Evolutionary conservation across 2,797 vertebrate genomes (phyloP).

Genomic region (Crenichthys baileyi): DNA sequence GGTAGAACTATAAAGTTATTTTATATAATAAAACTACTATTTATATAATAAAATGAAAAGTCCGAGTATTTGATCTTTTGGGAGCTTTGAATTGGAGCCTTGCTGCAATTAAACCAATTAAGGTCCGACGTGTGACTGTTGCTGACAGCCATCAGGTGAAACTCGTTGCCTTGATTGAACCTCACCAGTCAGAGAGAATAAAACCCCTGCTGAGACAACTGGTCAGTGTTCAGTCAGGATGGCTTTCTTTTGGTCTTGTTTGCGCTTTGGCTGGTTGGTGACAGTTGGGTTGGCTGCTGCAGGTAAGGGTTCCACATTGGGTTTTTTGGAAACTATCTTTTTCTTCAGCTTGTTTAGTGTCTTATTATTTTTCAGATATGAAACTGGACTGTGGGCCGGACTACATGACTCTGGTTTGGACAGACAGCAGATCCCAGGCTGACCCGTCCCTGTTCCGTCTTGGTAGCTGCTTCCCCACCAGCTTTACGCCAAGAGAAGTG

Average conservation of each 20-base stretch:
- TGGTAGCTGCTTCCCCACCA: constrained; percentile 72
- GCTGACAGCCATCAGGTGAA: constrained; percentile 60
- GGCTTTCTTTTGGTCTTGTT: constrained; percentile 43
- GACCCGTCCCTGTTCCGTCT: constrained; percentile 64
- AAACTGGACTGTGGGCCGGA: constrained; percentile 69
- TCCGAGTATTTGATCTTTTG: background rate
- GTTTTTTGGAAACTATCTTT: background rate
- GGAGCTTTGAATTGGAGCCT: background rate
- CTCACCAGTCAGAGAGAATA: constrained; percentile 13
- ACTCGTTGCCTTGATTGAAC: constrained; percentile 38
- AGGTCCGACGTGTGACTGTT: constrained; percentile 23
- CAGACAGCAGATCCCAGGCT: constrained; percentile 34
- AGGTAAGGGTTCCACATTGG: constrained; percentile 48
- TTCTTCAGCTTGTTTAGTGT: rapidly evolving
- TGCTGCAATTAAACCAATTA: constrained; percentile 12
- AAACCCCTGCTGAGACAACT: background rate
- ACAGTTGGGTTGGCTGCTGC: constrained; percentile 38
- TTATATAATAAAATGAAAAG: background rate
- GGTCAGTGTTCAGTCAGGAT: constrained; percentile 48
- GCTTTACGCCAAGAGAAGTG: constrained; percentile 43
- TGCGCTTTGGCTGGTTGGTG: constrained; percentile 29
- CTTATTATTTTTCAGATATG: constrained; percentile 48
- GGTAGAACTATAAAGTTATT: no score
- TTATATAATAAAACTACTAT: no score
- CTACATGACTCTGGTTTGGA: constrained; percentile 72